A percentile compares a stretch with the other conserved stretches of the same genome.
Evolutionary conservation across 2,113 vertebrate species (phyloP).

Genomic region (Notiomystis cincta): DNA sequence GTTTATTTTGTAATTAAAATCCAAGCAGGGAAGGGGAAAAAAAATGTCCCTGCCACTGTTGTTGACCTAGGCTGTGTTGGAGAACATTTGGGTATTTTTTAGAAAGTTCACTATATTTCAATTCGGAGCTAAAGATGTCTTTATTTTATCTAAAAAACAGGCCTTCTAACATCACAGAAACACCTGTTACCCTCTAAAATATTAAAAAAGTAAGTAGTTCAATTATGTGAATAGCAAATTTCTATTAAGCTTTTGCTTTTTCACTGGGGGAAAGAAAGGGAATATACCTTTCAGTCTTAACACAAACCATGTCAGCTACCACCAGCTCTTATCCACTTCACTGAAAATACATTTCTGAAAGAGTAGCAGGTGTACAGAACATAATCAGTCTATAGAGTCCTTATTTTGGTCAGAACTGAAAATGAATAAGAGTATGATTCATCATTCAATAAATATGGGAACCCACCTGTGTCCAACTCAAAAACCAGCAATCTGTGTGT

Average conservation of each 20-base stretch:
- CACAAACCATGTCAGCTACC: neutral
- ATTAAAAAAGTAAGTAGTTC: neutral
- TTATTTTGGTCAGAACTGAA: neutral
- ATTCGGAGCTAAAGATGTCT: neutral
- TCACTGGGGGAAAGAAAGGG: neutral
- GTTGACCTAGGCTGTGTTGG: neutral
- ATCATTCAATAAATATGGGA: neutral
- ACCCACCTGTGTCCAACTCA: neutral
- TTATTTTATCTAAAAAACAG: neutral
- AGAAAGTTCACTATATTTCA: neutral
- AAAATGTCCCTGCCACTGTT: neutral
- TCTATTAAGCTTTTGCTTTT: neutral
- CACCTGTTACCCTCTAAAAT: neutral
- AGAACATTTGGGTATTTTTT: neutral
- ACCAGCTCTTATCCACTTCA: neutral
- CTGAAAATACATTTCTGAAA: neutral
- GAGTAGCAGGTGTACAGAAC: neutral
- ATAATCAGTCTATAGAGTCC: neutral
- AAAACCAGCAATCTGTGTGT: neutral
- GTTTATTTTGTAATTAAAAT: neutral
- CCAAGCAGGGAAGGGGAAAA: rapidly evolving
- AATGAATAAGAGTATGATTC: neutral
- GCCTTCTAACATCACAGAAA: neutral
- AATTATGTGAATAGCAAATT: neutral
- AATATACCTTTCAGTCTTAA: neutral